A percentile compares a stretch with the other conserved stretches of the same genome.
Evolutionary conservation across 1,140 invertebrate genomes (phyloP).

Genomic region (Physella acuta): DNA sequence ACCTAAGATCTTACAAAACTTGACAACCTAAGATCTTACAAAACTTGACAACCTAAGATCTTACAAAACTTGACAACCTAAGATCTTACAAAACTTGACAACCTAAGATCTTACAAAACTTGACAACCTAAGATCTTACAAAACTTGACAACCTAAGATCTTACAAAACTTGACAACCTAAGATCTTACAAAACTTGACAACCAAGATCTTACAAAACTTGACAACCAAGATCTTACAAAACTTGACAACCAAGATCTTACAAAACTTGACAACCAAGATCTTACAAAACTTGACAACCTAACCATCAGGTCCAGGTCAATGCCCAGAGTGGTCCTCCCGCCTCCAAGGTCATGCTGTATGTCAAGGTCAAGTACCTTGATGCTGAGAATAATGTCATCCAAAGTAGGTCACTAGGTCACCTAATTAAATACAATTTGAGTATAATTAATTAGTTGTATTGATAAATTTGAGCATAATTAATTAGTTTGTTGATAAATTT

Average conservation of each 20-base stretch:
- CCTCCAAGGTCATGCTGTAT: background rate
- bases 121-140: background rate
- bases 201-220: background rate
- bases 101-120: background rate
- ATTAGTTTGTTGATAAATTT: no score
- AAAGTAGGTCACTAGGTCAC: background rate
- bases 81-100: background rate
- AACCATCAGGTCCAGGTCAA: background rate
- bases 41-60: no score
- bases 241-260: background rate
- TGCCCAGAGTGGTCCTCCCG: background rate
- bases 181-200: background rate
- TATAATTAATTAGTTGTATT: no score
- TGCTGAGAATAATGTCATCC: background rate
- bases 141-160: background rate
- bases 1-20: no score
- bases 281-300: background rate
- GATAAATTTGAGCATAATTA: no score
- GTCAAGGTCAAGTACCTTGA: background rate
- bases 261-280: background rate
- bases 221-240: background rate
- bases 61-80: background rate
- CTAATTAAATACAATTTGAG: no score
- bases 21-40: no score
- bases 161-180: background rate